Evolutionary conservation across 2,113 vertebrate genomes (phyloP), one percentile per base, ranked within the genome.

Genomic region (Pheucticus melanocephalus): DNA sequence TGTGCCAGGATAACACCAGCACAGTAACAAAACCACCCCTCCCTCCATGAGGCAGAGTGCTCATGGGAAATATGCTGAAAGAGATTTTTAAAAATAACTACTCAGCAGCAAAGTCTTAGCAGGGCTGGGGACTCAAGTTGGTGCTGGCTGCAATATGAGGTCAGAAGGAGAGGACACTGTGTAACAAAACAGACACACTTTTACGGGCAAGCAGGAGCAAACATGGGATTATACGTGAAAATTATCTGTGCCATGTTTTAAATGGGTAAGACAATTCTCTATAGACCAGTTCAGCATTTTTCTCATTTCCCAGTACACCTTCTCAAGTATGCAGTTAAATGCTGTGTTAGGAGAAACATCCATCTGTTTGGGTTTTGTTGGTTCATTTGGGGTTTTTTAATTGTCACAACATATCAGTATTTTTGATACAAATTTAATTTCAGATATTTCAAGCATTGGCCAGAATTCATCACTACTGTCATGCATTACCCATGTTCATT

Each of bases 151-250:
- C 33, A 73, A 5, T 6, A 19, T 2, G 30, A 47, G 42, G 31
- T 21, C 21, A 63, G 39, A 2, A 47, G 23, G 15, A 76, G 23
- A 69, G 14, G 48, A 45, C 0, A 1, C 5, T 54, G 3, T 54
- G 3, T 5, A 42, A 65, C 17, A 64, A 33, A 57, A 61, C 15
- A 12, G 16, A 6, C 57, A 54, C 17, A 23, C 2, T 59, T 39
- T 4, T 1, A 33, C 5, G n/a, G 31, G 28, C 44, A 64, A 56
- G 33, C 7, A 59, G n/a, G 17, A 30, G 5, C 23, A 65, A 57
- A 30, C 17, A 42, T 1, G 5, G 37, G 35, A 20, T 75, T 4
- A 7, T 2, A 48, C 3, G 17, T 13, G 6, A 60, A 77, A 90
- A 77, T 22, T 15, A 31, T 42, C 44, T 60, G 44, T 82, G 30